Evolutionary conservation across 2,888 invertebrate species (phyloP).

Genomic region (Stegana nigrithorax): DNA sequence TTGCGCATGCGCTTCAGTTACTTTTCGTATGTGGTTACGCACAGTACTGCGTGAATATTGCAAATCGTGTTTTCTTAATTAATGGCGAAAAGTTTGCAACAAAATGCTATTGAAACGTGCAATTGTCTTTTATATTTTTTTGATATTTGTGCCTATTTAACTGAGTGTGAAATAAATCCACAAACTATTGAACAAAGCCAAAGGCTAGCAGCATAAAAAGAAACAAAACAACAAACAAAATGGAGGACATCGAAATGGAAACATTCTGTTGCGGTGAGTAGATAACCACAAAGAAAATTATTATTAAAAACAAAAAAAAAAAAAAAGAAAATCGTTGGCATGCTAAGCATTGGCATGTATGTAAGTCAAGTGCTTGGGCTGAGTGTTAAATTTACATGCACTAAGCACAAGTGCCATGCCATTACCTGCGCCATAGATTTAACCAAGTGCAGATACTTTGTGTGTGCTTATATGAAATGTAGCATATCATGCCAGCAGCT

Average conservation of each 20-base stretch:
- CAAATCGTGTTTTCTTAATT: background rate
- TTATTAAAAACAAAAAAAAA: too few relatives aligned
- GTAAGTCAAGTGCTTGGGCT: background rate
- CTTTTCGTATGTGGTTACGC: background rate
- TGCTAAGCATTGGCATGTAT: too few relatives aligned
- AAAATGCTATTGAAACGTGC: background rate
- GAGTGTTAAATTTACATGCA: background rate
- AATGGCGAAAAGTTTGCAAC: background rate
- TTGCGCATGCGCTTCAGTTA: conserved; percentile 14
- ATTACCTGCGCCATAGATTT: background rate
- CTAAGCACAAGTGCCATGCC: background rate
- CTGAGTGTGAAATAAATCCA: background rate
- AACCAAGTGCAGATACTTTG: too few relatives aligned
- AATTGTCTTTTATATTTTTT: conserved; percentile 3
- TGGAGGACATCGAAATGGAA: conserved; percentile 64
- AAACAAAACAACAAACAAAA: conserved; percentile 37
- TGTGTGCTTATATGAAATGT: too few relatives aligned
- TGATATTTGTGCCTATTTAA: conserved; percentile 13
- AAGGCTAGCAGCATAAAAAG: conserved; percentile 10
- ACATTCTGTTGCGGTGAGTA: conserved; percentile 67
- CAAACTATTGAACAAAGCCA: conserved; percentile 1
- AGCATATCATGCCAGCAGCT: background rate
- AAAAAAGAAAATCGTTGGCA: too few relatives aligned
- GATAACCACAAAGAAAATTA: background rate
- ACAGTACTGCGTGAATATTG: background rate